Conservation (phyloP, 2,797 vertebrate genomes). For the Sebastes ruberrimus region DNA sequence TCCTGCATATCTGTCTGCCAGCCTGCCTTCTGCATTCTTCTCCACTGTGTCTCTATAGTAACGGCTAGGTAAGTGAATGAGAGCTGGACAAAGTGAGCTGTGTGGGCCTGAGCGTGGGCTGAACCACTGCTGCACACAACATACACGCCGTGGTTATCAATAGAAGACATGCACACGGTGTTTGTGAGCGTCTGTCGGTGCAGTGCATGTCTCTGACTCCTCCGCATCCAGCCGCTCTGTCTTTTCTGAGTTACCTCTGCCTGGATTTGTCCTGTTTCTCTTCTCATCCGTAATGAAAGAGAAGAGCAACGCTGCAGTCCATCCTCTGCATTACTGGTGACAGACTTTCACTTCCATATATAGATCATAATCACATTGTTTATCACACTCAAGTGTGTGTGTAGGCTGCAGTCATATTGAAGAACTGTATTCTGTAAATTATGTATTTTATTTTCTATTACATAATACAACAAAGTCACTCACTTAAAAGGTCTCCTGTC, state of each 20-base stretch:
- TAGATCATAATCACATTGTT: background rate
- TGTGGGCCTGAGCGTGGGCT: constrained; percentile 62
- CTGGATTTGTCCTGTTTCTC: background rate
- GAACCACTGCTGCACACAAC: constrained; percentile 58
- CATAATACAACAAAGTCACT: background rate
- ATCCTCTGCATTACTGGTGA: background rate
- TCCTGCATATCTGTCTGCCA: constrained; percentile 66
- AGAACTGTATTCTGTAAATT: background rate
- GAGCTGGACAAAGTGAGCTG: constrained; percentile 65
- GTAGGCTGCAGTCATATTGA: background rate
- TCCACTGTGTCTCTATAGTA: constrained; percentile 79
- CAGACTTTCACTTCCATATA: background rate
- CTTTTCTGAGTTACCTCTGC: background rate
- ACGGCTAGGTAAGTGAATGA: constrained; percentile 75
- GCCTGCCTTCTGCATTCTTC: constrained; percentile 70
- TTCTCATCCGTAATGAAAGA: background rate
- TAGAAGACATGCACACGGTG: background rate
- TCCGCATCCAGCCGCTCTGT: background rate
- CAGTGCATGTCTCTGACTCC: constrained; percentile 11
- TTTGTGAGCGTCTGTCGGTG: constrained; percentile 4
- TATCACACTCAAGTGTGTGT: background rate
- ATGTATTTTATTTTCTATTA: background rate
- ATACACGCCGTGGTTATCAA: constrained; percentile 29
- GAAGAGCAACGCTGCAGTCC: background rate
- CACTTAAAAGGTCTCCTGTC: background rate